Base-by-base conservation (phyloP, 2,888 invertebrate species). In the Drosophila mulleri region DNA sequence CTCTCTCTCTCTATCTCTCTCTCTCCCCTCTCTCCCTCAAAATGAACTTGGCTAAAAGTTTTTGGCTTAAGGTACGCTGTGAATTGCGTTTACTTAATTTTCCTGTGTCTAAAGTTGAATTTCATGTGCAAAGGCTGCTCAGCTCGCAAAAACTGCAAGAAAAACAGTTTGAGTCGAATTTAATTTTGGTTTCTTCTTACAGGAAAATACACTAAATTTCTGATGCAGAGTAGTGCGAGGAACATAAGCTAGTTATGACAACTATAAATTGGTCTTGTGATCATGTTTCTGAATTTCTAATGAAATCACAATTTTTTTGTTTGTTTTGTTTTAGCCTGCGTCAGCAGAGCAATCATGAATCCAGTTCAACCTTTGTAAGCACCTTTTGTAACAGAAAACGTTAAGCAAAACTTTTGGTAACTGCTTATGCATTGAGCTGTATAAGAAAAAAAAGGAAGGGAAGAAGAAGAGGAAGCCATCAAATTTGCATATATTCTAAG, bases 11-110 rank as follows among this genome's bases (percentile, higher is more conserved):
- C n/a, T 29, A 7, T 5, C 32, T 29, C 35, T 23, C 3, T 23
- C 16, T 4, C 6, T n/a, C n/a, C 29, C 32, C 42, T 9, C 12
- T 14, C 41, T 8, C 16, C 7, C 23, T 12, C 16, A 8, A 47
- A 69, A 60, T 69, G 29, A 54, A 54, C 60, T 68, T 68, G 35
- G 56, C 52, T 54, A 32, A 60, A 68, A 68, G 68, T 69, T 70
- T 69, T 45, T 37, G 20, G 57, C 47, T 58, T 58, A 6, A 56
- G 41, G 52, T 32, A 60, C 48, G 42, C 50, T 52, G 41, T 37
- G 18, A 44, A 26, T 41, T 26, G 4, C 20, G 14, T 70, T 60
- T 61, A 35, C 52, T 48, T 69, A 53, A 61, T 57, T 70, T 60
- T 35, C 35, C 16, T 32, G 32, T 26, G 39, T 52, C 70, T 69